Evolutionary conservation across 2,888 invertebrate genomes (phyloP).

Genomic region (Tillus elongatus): DNA sequence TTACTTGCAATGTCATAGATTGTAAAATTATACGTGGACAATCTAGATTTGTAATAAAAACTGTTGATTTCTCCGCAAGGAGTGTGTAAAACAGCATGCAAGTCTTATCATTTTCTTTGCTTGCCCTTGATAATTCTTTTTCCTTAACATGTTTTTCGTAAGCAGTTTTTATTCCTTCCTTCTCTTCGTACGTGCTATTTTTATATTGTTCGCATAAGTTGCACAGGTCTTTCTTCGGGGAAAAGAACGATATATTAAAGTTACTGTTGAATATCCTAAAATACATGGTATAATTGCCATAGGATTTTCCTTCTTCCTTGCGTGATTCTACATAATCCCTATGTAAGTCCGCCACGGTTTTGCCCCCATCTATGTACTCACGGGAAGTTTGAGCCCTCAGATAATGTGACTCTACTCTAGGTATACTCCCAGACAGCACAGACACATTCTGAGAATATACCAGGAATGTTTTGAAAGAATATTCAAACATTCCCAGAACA

Average conservation of each 20-base stretch:
- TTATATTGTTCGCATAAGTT: constrained; percentile 14
- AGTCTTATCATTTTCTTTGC: constrained; percentile 22
- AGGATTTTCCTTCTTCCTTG: constrained; percentile 13
- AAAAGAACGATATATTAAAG: constrained; percentile 20
- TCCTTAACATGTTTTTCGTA: constrained; percentile 19
- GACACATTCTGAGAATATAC: too few relatives aligned
- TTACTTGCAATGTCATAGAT: too few relatives aligned
- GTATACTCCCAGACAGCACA: too few relatives aligned
- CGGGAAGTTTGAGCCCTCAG: constrained; percentile 18
- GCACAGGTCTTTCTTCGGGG: constrained; percentile 21
- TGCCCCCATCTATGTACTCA: constrained; percentile 24
- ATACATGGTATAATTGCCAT: constrained; percentile 16
- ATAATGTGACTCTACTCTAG: constrained; percentile 24
- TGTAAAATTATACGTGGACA: too few relatives aligned
- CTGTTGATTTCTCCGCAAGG: constrained; percentile 22
- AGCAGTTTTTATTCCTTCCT: constrained; percentile 12
- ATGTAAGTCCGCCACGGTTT: constrained; percentile 21
- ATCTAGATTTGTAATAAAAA: too few relatives aligned
- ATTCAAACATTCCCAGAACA: too few relatives aligned
- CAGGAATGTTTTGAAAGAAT: too few relatives aligned
- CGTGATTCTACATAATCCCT: constrained; percentile 21
- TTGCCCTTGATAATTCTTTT: constrained; percentile 18
- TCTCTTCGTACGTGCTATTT: constrained; percentile 13
- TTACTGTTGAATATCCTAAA: constrained; percentile 17
- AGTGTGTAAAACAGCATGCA: constrained; percentile 23